These are phyloP conservation scores for Xylocopa sonorina DNA, from an alignment of 1,140 invertebrate genomes.

Conservation along the genomic window DNA sequence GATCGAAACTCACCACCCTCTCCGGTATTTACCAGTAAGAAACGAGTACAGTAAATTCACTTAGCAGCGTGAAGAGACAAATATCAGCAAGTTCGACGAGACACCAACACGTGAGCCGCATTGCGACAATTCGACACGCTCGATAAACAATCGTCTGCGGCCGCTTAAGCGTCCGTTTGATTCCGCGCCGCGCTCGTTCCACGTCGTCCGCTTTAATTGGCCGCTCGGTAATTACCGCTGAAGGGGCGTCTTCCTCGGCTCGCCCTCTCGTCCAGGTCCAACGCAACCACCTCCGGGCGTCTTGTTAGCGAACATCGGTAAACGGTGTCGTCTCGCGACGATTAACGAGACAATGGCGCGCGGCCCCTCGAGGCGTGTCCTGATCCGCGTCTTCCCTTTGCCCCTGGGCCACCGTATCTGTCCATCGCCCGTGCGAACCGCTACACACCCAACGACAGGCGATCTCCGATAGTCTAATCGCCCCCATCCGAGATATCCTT, in stretches of 20 bases:
- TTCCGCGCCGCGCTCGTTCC: slow-evolving; percentile 39
- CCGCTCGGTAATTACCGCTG: slow-evolving; percentile 60
- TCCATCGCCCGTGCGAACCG: slow-evolving; percentile 18
- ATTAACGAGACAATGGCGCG: slow-evolving; percentile 60
- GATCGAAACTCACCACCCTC: neutral
- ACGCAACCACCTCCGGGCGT: neutral
- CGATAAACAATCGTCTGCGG: slow-evolving; percentile 51
- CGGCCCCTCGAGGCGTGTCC: slow-evolving; percentile 46
- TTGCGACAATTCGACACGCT: slow-evolving; percentile 50
- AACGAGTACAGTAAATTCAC: neutral
- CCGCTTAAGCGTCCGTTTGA: slow-evolving; percentile 55
- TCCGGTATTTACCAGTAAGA: neutral
- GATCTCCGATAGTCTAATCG: slow-evolving; percentile 31
- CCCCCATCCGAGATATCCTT: slow-evolving; percentile 30
- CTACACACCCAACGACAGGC: neutral
- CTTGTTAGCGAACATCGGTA: slow-evolving; percentile 61
- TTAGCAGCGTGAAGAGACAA: slow-evolving; percentile 1
- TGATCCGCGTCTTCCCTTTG: slow-evolving; percentile 51
- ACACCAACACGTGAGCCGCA: slow-evolving; percentile 45
- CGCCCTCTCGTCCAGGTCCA: neutral
- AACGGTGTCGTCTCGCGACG: slow-evolving; percentile 60
- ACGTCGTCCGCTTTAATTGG: slow-evolving; percentile 67
- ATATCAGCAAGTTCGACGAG: neutral
- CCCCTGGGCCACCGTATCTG: slow-evolving; percentile 4
- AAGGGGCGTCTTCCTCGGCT: slow-evolving; percentile 26